phyloP scores from a whole-genome alignment of 2,888 invertebrate genomes.

The Synergus gifuensis region DNA sequence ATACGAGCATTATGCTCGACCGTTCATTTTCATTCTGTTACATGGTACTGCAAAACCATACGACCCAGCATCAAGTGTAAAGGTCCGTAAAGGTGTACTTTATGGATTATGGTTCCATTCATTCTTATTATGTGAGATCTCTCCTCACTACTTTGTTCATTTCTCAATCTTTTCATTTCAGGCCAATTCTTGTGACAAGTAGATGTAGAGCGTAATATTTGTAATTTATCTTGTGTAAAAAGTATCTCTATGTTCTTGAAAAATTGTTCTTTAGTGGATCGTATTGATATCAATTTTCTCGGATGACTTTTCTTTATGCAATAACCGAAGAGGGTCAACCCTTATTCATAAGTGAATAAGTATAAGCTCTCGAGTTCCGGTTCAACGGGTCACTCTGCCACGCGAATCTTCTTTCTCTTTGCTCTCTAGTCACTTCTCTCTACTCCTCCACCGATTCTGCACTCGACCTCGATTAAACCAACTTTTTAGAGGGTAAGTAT shows the following conservation, averaged over 20 bases:
- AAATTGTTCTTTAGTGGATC: neutral
- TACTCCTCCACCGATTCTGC: conserved; percentile 41
- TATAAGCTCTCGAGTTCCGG: conserved; percentile 32
- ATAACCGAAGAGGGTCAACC: neutral
- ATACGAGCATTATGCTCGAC: conserved; percentile 62
- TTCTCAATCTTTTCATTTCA: neutral
- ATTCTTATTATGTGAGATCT: neutral
- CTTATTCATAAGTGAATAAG: neutral
- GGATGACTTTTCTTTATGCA: neutral
- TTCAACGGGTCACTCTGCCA: conserved; percentile 19
- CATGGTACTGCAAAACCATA: conserved; percentile 45
- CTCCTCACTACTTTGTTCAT: conserved; percentile 8
- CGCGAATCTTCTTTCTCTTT: conserved; percentile 32
- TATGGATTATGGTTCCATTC: neutral
- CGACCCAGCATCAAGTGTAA: neutral
- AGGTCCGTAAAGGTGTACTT: neutral
- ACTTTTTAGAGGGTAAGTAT: conserved; percentile 43
- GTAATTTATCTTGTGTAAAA: neutral
- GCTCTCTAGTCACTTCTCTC: conserved; percentile 13
- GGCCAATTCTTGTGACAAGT: neutral
- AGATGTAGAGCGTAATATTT: neutral
- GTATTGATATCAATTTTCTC: neutral
- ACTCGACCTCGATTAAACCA: conserved; percentile 56
- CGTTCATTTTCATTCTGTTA: conserved; percentile 62
- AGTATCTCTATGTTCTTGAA: neutral